Evolutionary conservation across 2,888 invertebrate species (phyloP), one percentile per base, ranked within the genome.

Genomic region (Clivina fossor): DNA sequence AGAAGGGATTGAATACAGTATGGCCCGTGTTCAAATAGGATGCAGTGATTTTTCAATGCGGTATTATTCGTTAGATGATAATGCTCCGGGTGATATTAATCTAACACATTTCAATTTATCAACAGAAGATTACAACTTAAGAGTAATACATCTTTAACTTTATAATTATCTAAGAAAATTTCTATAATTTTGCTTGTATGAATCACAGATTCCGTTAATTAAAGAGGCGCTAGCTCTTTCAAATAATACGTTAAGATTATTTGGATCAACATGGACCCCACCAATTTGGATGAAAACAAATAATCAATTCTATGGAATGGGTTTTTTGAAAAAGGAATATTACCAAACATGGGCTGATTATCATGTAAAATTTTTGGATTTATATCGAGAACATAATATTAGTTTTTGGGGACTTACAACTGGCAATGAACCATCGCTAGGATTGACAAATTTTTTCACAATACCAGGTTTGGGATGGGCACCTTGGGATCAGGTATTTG

Each of bases 301-400:
- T 53, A 61, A 72, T 13, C 54, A 57, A 8, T 69, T 66, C 24
- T 58, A 57, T 2, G 76, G 75, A 70, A 77, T 69, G 64, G 73
- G 73, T 63, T 58, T 55, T 35, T 57, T 70, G 13, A 64, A 62
- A 41, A 18, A 28, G 3, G 58, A 63, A 26, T 89, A 83, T 70
- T 92, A 88, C 70, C 85, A 89, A 69, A 70, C 84, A 0, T 94
- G 86, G 78, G 92, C 92, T 0, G 76, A 90, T 61, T 94, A 94
- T 67, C 84, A 88, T 68, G 66, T 90, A 2, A 88, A 82, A 69
- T 93, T 91, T 74, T 71, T 94, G 32, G 83, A 91, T 60, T 82
- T 80, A 48, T 94, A 94, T 73, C 76, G 79, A 57, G 77, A 80
- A 33, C 72, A 83, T 7, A 83, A 82, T 15, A 71, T 83, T 33